phyloP scores from a whole-genome alignment of 2,888 invertebrate genomes.

The Dicyrtomina minuta region DNA sequence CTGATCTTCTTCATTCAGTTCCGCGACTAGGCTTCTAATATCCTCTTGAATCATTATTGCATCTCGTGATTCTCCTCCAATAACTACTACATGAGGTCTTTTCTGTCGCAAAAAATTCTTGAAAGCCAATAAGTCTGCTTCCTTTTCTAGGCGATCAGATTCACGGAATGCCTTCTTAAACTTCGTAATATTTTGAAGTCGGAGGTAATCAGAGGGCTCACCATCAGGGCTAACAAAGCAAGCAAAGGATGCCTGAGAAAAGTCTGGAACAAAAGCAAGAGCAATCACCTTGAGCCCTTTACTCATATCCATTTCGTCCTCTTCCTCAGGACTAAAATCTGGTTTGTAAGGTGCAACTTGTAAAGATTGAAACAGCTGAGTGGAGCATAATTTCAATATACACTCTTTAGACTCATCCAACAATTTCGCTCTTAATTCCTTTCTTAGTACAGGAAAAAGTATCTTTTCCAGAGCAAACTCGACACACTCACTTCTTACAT shows the following conservation, averaged over 20 bases:
- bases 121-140: constrained; percentile 68
- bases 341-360: constrained; percentile 58
- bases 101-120: constrained; percentile 82
- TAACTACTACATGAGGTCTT: constrained; percentile 84
- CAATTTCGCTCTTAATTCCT: constrained; percentile 78
- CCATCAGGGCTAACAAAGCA: constrained; percentile 85
- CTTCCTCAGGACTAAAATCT: constrained; percentile 62
- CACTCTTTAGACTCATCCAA: constrained; percentile 84
- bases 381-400: constrained; percentile 78
- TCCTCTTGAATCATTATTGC: constrained; percentile 79
- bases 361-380: constrained; percentile 86
- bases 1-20: constrained; percentile 72
- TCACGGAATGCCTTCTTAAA: constrained; percentile 72
- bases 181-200: constrained; percentile 82
- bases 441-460: constrained; percentile 83
- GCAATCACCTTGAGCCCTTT: constrained; percentile 84
- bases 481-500: constrained; percentile 80
- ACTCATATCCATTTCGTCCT: constrained; percentile 85
- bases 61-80: constrained; percentile 88
- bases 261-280: constrained; percentile 82
- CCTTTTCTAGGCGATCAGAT: constrained; percentile 68
- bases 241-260: constrained; percentile 80
- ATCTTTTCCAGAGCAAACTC: constrained; percentile 83
- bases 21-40: constrained; percentile 71
- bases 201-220: constrained; percentile 85